phyloP scores from a whole-genome alignment of 2,797 vertebrate genomes.

The Anolis apletophallus region DNA sequence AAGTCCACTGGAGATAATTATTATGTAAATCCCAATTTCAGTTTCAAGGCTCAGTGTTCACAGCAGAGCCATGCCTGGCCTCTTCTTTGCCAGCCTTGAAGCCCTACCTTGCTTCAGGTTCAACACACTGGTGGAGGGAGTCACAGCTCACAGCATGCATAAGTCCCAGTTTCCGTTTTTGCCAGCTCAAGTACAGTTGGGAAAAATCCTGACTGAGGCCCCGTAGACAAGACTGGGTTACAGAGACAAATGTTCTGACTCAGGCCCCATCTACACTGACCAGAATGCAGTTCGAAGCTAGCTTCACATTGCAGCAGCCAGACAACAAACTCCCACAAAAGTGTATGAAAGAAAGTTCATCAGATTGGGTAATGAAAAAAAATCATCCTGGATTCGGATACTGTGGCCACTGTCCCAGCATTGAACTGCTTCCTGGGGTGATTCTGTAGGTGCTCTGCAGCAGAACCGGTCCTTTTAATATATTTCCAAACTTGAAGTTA shows the following conservation, averaged over 20 bases:
- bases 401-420: too few relatives aligned
- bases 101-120: constrained; percentile 41
- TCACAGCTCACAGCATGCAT: not conserved
- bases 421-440: too few relatives aligned
- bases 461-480: too few relatives aligned
- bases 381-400: too few relatives aligned
- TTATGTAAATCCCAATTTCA: constrained; percentile 65
- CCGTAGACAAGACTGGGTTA: not conserved
- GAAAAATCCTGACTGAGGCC: not conserved
- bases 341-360: too few relatives aligned
- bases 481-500: too few relatives aligned
- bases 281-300: too few relatives aligned
- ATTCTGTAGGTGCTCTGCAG: too few relatives aligned
- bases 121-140: not conserved
- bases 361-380: too few relatives aligned
- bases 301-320: too few relatives aligned
- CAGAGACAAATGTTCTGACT: not conserved
- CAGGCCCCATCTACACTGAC: too few relatives aligned
- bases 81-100: constrained; percentile 9
- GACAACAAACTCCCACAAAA: too few relatives aligned
- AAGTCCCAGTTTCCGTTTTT: not conserved
- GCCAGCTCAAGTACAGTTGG: not conserved
- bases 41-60: constrained; percentile 18
- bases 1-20: constrained; percentile 66
- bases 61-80: not conserved